A percentile compares a stretch with the other conserved stretches of the same genome.
phyloP scores from a whole-genome alignment of 2,113 vertebrate genomes.

The Malurus elegans region DNA sequence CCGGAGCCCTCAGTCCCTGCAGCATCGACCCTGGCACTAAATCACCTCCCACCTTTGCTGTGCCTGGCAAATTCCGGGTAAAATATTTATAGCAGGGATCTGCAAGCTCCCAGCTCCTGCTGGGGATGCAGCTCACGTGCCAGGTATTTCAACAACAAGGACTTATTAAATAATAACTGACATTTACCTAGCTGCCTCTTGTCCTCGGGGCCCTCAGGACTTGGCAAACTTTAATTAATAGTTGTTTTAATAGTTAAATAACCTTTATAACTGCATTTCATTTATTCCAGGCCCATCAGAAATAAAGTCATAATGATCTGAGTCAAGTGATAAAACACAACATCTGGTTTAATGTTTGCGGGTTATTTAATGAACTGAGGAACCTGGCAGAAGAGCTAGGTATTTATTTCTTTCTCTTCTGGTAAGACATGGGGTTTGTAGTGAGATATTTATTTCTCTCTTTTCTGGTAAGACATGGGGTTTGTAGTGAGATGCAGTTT shows the following conservation, averaged over 20 bases:
- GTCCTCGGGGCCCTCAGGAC: slow-evolving; percentile 57
- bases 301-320: slow-evolving; percentile 67
- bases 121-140: slow-evolving; percentile 6
- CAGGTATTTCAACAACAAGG: slow-evolving; percentile 40
- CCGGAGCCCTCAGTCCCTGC: not conserved
- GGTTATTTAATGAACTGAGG: slow-evolving; percentile 60
- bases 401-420: slow-evolving; percentile 3
- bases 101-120: not conserved
- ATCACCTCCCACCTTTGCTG: not conserved
- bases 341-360: slow-evolving; percentile 60
- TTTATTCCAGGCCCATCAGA: slow-evolving; percentile 48
- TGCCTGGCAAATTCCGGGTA: not conserved
- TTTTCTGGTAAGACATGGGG: too few species aligned
- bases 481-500: not conserved
- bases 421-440: not conserved
- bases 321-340: slow-evolving; percentile 63
- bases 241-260: slow-evolving; percentile 75
- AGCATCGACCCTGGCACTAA: not conserved
- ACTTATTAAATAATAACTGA: slow-evolving; percentile 68
- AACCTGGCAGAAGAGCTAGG: not conserved
- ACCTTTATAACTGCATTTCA: slow-evolving; percentile 64
- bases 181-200: slow-evolving; percentile 66
- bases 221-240: slow-evolving; percentile 72
- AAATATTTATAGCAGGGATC: not conserved
- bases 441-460: not conserved